These are phyloP conservation scores for Sebastes fasciatus DNA, from an alignment of 2,113 vertebrate genomes.

Conservation along the genomic window DNA sequence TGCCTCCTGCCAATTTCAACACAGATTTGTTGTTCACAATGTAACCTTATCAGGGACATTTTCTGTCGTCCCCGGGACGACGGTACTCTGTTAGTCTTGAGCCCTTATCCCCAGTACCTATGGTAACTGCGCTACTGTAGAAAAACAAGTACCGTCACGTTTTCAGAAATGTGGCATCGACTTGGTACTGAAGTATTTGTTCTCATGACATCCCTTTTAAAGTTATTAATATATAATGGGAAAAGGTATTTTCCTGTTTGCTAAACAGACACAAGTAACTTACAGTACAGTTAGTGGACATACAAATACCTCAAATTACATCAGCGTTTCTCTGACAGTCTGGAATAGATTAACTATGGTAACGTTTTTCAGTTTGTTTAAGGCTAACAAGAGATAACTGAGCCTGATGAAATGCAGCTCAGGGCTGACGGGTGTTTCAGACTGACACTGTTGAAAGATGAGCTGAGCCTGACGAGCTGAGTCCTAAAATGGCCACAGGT, in stretches of 20 bases:
- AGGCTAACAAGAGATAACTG: not conserved
- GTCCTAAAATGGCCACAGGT: slow-evolving; percentile 14
- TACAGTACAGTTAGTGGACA: not conserved
- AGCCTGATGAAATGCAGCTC: slow-evolving; percentile 9
- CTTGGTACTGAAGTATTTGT: too few species aligned
- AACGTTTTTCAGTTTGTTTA: not conserved
- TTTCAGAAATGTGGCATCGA: too few species aligned
- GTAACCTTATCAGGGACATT: too few species aligned
- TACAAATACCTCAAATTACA: not conserved
- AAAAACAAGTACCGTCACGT: too few species aligned
- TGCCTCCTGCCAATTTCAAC: too few species aligned
- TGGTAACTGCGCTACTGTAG: too few species aligned
- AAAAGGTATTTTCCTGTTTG: slow-evolving; percentile 7
- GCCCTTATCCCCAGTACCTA: too few species aligned
- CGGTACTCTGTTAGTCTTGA: too few species aligned
- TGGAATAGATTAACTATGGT: not conserved
- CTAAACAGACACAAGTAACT: not conserved
- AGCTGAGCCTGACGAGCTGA: slow-evolving; percentile 21
- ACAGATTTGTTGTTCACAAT: too few species aligned
- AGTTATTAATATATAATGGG: not conserved
- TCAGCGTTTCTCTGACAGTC: not conserved
- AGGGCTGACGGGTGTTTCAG: not conserved
- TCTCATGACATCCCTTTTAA: not conserved
- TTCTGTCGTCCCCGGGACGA: too few species aligned
- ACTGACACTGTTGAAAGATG: slow-evolving; percentile 20